Evolutionary conservation across 1,140 invertebrate genomes (phyloP), one percentile per base, ranked within the genome.

Genomic region (Drosophila orosa): DNA sequence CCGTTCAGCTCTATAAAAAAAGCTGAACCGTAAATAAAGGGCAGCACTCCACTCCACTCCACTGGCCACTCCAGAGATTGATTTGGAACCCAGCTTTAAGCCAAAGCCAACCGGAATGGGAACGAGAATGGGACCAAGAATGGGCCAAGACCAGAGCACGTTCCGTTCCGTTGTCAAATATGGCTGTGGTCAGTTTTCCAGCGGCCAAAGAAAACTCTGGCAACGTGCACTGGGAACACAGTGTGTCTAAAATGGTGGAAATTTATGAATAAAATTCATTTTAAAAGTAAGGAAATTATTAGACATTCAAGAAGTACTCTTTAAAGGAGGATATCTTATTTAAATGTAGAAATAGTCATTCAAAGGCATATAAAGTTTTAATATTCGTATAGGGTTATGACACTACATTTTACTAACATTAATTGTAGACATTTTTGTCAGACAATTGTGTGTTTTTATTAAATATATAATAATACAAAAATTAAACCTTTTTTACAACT

Each of bases 131-230:
- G 63, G 42, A 63, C 47, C 60, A 55, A 59, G 56, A 74, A 50
- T 42, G 45, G 72, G 35, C 37, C 57, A 65, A 69, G 60, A 50
- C 59, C 47, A 54, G 57, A 84, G 84, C 83, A 84, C 80, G 84
- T 87, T 89, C 78, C 62, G 73, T 54, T 35, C 74, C 63, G 78
- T 87, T 85, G 83, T 85, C 82, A 87, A 87, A 85, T 85, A 85
- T 85, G 82, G 82, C 74, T 85, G 82, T 71, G 82, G 82, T 86
- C 82, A 86, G 79, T 86, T 86, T 71, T 65, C 40, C 54, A 52
- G 27, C 37, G 31, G 35, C 31, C 29, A 66, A 66, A 65, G 63
- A 74, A 52, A 71, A 75, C 54, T 71, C 19, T 3, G 31, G 31
- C 3, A 22, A 35, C 2, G 13, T 54, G 50, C 50, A 54, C 50